Evolutionary conservation across 2,888 invertebrate species (phyloP), one percentile per base, ranked within the genome.

Genomic region (Apodemia hepburni): DNA sequence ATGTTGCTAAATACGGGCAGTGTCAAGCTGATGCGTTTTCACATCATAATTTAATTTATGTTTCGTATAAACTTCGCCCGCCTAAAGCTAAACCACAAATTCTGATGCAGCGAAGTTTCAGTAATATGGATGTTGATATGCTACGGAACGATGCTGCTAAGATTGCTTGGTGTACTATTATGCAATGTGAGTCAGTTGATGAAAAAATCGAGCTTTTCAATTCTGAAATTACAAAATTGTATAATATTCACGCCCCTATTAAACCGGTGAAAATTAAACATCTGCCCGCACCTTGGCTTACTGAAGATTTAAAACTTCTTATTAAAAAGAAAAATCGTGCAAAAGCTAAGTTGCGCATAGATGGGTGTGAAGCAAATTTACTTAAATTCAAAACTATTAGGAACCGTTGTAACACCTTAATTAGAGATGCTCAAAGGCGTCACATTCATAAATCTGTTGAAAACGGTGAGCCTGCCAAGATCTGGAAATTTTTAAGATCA

Each of bases 401-500:
- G 8, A 42, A 59, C 22, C 22, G 22, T 22, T 22, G 22, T 22
- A 22, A 22, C 22, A 22, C 22, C 2, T 22, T 22, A 22, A 22
- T 22, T 22, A 22, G 22, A 22, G 22, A 22, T 22, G 22, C 22
- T 22, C 22, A 22, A 22, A 22, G 22, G 22, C 22, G 22, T 22
- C 22, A 22, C 22, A 22, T 22, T 22, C 22, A 22, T 22, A 22
- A 1, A n/a, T 51, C 51, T 35, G 35, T 54, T 6, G 38, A 61
- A 18, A 51, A 61, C 15, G 61, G 51, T 17, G 61, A 51, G 12
- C 12, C 61, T 17, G 35, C 29, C 17, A 54, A 60, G 12, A 17
- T 45, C 6, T 60, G 60, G 47, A 60, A 60, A 27, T 60, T 60
- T 27, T 22, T 60, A n/a, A 58, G 33, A 42, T 42, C 22, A 22